phyloP scores from a whole-genome alignment of 2,888 invertebrate genomes.

The Hyles lineata region DNA sequence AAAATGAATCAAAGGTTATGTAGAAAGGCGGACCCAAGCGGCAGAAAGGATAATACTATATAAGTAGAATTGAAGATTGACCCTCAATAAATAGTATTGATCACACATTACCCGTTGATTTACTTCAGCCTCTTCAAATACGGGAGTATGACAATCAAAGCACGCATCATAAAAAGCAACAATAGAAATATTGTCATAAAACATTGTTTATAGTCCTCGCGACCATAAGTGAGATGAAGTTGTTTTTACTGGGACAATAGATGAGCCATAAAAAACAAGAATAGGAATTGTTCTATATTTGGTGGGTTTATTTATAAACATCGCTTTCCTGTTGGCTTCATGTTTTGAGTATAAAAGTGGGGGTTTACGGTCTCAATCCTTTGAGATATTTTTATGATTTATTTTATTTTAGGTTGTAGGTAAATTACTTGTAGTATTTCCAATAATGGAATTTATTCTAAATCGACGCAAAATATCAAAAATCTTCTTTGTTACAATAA shows the following conservation, averaged over 20 bases:
- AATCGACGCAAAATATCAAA: too few species aligned
- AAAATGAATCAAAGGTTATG: too few species aligned
- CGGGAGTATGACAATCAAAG: constrained; percentile 37
- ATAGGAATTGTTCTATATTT: constrained; percentile 15
- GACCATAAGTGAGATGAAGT: constrained; percentile 61
- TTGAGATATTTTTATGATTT: background rate
- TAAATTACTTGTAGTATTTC: background rate
- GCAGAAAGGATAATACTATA: too few species aligned
- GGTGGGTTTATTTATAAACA: constrained; percentile 20
- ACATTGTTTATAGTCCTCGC: constrained; percentile 63
- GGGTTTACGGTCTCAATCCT: background rate
- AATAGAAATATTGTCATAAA: constrained; percentile 65
- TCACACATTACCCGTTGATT: too few species aligned
- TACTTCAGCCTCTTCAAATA: background rate
- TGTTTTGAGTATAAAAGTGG: background rate
- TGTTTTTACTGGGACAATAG: constrained; percentile 57
- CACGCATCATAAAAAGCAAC: constrained; percentile 53
- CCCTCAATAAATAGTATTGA: too few species aligned
- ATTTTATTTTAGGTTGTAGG: background rate
- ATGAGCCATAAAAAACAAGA: constrained; percentile 49
- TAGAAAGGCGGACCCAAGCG: too few species aligned
- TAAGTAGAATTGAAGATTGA: too few species aligned
- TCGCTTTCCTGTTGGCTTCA: background rate
- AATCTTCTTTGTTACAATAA: too few species aligned
- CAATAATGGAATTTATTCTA: too few species aligned